Percentiles rank a stretch among this genome's conserved stretches.
Evolutionary conservation across 2,113 vertebrate genomes (phyloP).

Genomic region (Lamprotornis superbus): DNA sequence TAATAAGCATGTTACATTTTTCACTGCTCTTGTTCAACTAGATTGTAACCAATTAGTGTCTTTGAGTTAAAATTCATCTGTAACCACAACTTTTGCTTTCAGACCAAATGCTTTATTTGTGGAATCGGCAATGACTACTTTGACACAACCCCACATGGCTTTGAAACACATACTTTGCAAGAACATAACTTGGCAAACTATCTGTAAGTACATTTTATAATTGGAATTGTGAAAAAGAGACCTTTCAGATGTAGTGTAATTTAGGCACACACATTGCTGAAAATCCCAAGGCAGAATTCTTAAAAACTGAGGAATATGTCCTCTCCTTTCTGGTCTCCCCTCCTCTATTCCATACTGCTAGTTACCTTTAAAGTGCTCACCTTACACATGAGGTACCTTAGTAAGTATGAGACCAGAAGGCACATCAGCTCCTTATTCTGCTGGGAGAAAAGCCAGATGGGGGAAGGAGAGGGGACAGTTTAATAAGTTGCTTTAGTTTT

Average conservation of each 20-base stretch:
- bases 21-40: not conserved
- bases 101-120: constrained; percentile 99
- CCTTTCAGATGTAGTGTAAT: not conserved
- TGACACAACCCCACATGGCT: constrained; percentile 95
- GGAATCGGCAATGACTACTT: constrained; percentile 99
- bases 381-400: not conserved
- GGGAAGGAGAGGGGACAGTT: not conserved
- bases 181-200: constrained; percentile 99
- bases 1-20: constrained; percentile 24
- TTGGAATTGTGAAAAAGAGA: not conserved
- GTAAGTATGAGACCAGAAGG: not conserved
- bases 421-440: not conserved
- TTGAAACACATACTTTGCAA: constrained; percentile 97
- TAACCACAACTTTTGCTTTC: constrained; percentile 32
- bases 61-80: not conserved
- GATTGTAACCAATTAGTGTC: not conserved
- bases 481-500: not conserved
- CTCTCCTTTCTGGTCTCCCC: not conserved
- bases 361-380: not conserved
- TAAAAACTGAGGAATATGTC: not conserved
- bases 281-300: not conserved
- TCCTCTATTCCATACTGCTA: not conserved
- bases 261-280: not conserved
- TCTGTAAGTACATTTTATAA: constrained; percentile 83
- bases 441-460: not conserved